These are phyloP conservation scores for Acleris emargana DNA, from an alignment of 2,888 invertebrate species.

Conservation along the genomic window DNA sequence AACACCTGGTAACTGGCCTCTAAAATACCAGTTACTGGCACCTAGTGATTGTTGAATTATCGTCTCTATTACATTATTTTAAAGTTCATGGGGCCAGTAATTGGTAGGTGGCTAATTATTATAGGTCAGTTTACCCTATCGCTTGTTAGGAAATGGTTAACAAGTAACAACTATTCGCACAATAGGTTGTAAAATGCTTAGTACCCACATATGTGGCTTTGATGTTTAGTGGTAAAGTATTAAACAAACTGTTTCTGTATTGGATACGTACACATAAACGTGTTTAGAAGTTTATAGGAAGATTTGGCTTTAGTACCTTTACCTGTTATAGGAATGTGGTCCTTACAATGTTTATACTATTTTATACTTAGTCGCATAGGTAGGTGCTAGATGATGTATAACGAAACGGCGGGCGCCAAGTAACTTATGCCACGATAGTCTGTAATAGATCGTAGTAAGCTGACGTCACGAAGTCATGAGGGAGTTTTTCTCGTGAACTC, in stretches of 20 bases:
- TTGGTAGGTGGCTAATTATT: too few species aligned
- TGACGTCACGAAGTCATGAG: conserved; percentile 15
- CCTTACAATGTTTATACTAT: too few species aligned
- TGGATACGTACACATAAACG: too few species aligned
- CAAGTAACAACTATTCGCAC: conserved; percentile 2
- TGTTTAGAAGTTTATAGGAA: too few species aligned
- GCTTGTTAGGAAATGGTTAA: conserved; percentile 11
- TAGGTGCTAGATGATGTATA: conserved; percentile 15
- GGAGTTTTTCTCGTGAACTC: conserved; percentile 14
- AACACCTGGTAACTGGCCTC: too few species aligned
- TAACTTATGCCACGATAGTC: conserved; percentile 10
- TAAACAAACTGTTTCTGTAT: background rate
- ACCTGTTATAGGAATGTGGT: too few species aligned
- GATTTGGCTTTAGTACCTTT: too few species aligned
- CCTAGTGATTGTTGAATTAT: too few species aligned
- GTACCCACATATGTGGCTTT: background rate
- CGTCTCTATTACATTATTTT: too few species aligned
- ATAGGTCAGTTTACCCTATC: too few species aligned
- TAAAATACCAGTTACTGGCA: too few species aligned
- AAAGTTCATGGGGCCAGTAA: too few species aligned
- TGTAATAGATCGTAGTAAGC: conserved; percentile 1
- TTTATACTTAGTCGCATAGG: background rate
- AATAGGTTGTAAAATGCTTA: conserved; percentile 9
- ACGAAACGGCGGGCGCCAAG: conserved; percentile 20
- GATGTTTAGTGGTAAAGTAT: conserved; percentile 4